Conservation (phyloP, 2,113 vertebrate genomes). For the Micromys minutus region DNA sequence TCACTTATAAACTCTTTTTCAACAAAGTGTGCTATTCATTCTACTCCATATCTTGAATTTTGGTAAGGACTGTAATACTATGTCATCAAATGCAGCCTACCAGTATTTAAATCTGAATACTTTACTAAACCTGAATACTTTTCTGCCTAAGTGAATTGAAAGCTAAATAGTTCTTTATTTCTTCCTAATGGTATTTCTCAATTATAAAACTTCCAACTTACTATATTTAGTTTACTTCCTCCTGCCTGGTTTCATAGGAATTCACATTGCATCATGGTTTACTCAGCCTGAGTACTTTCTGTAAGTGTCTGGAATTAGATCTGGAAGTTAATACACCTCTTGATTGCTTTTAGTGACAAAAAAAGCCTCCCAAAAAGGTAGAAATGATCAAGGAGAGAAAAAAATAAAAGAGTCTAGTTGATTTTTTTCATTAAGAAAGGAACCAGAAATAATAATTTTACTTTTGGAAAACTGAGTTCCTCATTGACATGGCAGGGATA, state of each 20-base stretch:
- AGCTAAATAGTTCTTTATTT: conserved; percentile 23
- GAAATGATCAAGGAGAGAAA: neutral
- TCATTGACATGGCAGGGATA: conserved; percentile 38
- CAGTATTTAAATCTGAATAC: neutral
- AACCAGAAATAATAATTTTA: conserved; percentile 69
- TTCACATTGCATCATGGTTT: neutral
- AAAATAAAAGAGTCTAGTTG: conserved; percentile 30
- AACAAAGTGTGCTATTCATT: conserved; percentile 30
- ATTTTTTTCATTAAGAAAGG: conserved; percentile 68
- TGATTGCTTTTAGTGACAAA: conserved; percentile 12
- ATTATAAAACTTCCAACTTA: conserved; percentile 35
- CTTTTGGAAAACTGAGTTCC: conserved; percentile 60
- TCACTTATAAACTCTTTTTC: conserved; percentile 33
- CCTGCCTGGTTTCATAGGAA: conserved; percentile 18
- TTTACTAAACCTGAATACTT: conserved; percentile 18
- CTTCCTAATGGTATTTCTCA: conserved; percentile 41
- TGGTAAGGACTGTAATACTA: conserved; percentile 36
- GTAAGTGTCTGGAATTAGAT: conserved; percentile 9
- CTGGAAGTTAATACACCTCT: conserved; percentile 9
- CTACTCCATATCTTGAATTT: conserved; percentile 44
- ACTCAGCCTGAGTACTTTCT: neutral
- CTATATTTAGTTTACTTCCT: conserved; percentile 29
- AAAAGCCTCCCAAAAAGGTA: conserved; percentile 72
- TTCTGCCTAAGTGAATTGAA: neutral
- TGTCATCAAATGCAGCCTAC: neutral